phyloP scores from a whole-genome alignment of 2,797 vertebrate species.

The Enoplosus armatus region DNA sequence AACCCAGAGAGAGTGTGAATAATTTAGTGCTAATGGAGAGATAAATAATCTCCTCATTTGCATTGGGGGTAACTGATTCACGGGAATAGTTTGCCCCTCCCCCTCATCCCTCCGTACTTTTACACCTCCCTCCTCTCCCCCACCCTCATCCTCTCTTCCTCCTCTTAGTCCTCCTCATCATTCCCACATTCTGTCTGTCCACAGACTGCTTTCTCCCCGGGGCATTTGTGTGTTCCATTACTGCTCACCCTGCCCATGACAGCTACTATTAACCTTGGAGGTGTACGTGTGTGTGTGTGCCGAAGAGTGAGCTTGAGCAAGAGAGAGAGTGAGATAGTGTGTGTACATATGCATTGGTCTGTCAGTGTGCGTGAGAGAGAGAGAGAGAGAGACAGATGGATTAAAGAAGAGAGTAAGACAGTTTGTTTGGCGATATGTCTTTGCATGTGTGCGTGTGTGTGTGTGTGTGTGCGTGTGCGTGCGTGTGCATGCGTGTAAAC shows the following conservation, averaged over 20 bases:
- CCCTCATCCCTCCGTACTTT: slow-evolving; percentile 28
- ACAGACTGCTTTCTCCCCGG: slow-evolving; percentile 68
- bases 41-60: slow-evolving; percentile 85
- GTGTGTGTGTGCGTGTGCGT: slow-evolving; percentile 34
- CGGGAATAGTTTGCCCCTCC: slow-evolving; percentile 66
- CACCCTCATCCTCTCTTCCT: slow-evolving; percentile 49
- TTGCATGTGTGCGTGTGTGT: slow-evolving; percentile 31
- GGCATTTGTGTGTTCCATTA: slow-evolving; percentile 82
- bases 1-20: slow-evolving; percentile 72
- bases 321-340: slow-evolving; percentile 8
- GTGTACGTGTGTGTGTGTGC: slow-evolving; percentile 47
- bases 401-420: slow-evolving; percentile 21
- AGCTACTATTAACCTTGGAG: slow-evolving; percentile 83
- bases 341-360: slow-evolving; percentile 37
- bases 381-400: slow-evolving; percentile 21
- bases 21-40: slow-evolving; percentile 84
- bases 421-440: slow-evolving; percentile 22
- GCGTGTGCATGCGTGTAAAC: slow-evolving; percentile 51
- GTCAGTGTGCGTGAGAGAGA: neutral
- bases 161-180: slow-evolving; percentile 63
- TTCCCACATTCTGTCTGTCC: slow-evolving; percentile 76
- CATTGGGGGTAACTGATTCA: slow-evolving; percentile 81
- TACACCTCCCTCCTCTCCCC: slow-evolving; percentile 28
- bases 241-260: slow-evolving; percentile 81
- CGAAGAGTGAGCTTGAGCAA: neutral